Percentiles rank a stretch among this genome's conserved stretches.
phyloP scores from a whole-genome alignment of 2,888 invertebrate genomes.

The Pemphredon lugubris region DNA sequence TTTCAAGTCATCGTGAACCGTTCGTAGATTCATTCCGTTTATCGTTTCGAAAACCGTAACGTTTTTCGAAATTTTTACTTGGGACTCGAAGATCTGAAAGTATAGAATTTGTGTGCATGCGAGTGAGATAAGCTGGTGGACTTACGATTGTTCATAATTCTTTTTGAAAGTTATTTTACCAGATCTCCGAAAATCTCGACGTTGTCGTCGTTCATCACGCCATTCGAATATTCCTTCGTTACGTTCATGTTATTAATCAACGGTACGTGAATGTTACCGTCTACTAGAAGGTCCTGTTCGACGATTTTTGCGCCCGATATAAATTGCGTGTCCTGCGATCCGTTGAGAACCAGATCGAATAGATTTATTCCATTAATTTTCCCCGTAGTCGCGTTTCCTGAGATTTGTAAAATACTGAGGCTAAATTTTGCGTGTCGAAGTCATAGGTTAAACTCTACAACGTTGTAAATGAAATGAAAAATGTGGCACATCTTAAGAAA shows the following conservation, averaged over 20 bases:
- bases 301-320: constrained; percentile 61
- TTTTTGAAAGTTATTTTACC: constrained; percentile 57
- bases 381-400: constrained; percentile 53
- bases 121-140: too few species aligned
- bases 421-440: too few species aligned
- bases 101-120: not conserved
- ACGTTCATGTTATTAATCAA: constrained; percentile 60
- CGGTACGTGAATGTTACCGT: constrained; percentile 50
- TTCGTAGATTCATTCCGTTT: constrained; percentile 53
- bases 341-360: constrained; percentile 62
- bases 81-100: constrained; percentile 62
- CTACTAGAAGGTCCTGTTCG: constrained; percentile 53
- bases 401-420: not conserved
- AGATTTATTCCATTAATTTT: constrained; percentile 66
- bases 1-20: constrained; percentile 17
- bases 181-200: constrained; percentile 70
- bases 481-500: too few species aligned
- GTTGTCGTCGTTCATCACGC: constrained; percentile 60
- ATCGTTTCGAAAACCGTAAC: constrained; percentile 50
- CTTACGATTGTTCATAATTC: too few species aligned
- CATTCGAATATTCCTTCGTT: constrained; percentile 48
- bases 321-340: constrained; percentile 47
- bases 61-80: constrained; percentile 40
- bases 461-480: too few species aligned
- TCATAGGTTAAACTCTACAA: too few species aligned